Evolutionary conservation across 2,888 invertebrate genomes (phyloP).

Genomic region (Pimpla rufipes): DNA sequence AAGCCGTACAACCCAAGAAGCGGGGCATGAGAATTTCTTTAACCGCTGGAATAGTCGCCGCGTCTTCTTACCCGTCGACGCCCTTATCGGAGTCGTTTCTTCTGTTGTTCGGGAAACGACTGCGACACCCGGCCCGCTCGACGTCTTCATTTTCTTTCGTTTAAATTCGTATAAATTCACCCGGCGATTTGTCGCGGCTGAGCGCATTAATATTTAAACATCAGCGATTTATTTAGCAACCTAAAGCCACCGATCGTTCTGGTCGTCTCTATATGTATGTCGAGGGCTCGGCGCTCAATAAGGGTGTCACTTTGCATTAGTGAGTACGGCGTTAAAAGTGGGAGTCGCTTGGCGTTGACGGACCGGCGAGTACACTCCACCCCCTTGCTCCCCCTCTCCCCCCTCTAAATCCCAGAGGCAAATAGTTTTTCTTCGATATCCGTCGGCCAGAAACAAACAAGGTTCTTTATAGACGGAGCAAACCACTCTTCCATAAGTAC

Average conservation of each 20-base stretch:
- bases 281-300: background rate
- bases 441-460: slow-evolving; percentile 83
- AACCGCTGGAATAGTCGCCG: too few species aligned
- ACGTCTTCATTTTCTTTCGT: background rate
- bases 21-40: slow-evolving; percentile 1
- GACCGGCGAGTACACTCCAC: slow-evolving; percentile 20
- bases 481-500: slow-evolving; percentile 82
- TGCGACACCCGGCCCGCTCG: background rate
- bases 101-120: slow-evolving; percentile 1
- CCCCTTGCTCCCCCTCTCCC: slow-evolving; percentile 56
- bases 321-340: slow-evolving; percentile 34
- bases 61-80: slow-evolving; percentile 1
- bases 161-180: background rate
- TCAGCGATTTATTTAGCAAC: background rate
- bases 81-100: background rate
- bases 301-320: slow-evolving; percentile 5
- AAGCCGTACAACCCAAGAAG: background rate
- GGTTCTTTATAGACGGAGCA: slow-evolving; percentile 83
- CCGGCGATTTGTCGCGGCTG: background rate
- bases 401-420: slow-evolving; percentile 80
- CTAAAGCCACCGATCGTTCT: background rate
- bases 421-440: slow-evolving; percentile 83
- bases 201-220: background rate
- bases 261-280: background rate
- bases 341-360: slow-evolving; percentile 25